Evolutionary conservation across 2,888 invertebrate genomes (phyloP).

Genomic region (Amorpha juglandis): DNA sequence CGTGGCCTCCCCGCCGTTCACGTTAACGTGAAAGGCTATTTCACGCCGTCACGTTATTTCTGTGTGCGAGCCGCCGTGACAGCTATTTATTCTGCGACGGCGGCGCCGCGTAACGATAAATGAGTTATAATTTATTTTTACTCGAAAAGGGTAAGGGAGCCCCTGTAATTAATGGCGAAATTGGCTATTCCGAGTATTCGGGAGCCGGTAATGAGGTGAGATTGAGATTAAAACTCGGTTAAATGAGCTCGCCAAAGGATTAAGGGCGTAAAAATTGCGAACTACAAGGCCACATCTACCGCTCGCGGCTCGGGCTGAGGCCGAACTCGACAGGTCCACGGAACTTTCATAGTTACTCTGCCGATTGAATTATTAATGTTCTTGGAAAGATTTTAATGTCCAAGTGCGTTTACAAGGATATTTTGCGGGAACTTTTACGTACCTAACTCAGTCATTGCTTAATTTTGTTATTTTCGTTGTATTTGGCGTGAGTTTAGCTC

Average conservation of each 20-base stretch:
- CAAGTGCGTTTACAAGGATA: slow-evolving; percentile 21
- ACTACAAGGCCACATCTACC: slow-evolving; percentile 53
- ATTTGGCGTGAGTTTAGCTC: background rate
- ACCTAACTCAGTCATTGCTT: slow-evolving; percentile 21
- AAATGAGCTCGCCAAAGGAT: slow-evolving; percentile 77
- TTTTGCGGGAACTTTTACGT: background rate
- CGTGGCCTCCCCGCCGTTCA: slow-evolving; percentile 66
- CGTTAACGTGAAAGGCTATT: slow-evolving; percentile 60
- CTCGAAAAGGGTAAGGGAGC: slow-evolving; percentile 76
- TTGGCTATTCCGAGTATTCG: slow-evolving; percentile 82
- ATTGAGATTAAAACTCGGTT: slow-evolving; percentile 82
- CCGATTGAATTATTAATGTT: slow-evolving; percentile 49
- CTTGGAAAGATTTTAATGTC: slow-evolving; percentile 11
- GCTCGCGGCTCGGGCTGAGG: slow-evolving; percentile 28
- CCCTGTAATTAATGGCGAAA: slow-evolving; percentile 80
- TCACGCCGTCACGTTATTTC: slow-evolving; percentile 55
- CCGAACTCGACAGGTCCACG: slow-evolving; percentile 33
- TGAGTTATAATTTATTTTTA: slow-evolving; percentile 84
- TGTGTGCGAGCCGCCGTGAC: slow-evolving; percentile 67
- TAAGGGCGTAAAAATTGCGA: slow-evolving; percentile 63
- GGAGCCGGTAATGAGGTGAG: slow-evolving; percentile 81
- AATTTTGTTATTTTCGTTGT: background rate
- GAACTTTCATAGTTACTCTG: slow-evolving; percentile 56
- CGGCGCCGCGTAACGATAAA: slow-evolving; percentile 68
- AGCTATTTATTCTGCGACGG: slow-evolving; percentile 65